Evolutionary conservation across 2,113 vertebrate species (phyloP).

Genomic region (Gyps fulvus): DNA sequence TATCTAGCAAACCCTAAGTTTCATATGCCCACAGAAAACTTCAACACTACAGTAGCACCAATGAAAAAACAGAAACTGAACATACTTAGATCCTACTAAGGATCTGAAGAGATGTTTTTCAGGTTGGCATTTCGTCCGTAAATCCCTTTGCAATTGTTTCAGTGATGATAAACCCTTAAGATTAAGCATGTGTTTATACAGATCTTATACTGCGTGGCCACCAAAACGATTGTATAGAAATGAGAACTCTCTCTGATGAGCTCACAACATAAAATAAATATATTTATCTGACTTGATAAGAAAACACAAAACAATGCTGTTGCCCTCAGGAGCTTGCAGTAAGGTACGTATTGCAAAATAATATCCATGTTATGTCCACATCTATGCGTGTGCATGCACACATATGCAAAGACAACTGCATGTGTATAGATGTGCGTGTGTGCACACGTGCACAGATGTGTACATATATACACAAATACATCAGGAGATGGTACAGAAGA

Average conservation of each 20-base stretch:
- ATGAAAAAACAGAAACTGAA: neutral
- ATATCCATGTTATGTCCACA: no score
- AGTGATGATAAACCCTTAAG: neutral
- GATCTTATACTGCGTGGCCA: neutral
- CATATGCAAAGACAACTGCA: fast-evolving
- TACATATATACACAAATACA: neutral
- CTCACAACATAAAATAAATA: neutral
- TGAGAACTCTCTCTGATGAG: neutral
- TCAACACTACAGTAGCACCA: neutral
- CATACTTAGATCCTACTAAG: neutral
- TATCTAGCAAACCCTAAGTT: neutral
- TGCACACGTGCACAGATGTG: fast-evolving
- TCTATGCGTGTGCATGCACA: neutral
- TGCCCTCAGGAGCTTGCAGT: neutral
- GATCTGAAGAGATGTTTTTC: neutral
- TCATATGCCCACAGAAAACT: neutral
- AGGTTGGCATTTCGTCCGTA: neutral
- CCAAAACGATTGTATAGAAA: neutral
- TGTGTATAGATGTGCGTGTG: fast-evolving
- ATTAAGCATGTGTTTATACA: neutral
- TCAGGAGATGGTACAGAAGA: neutral
- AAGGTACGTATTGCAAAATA: neutral
- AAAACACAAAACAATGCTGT: neutral
- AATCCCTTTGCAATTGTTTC: neutral
- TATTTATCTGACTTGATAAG: neutral